Conservation (phyloP, 1,140 invertebrate genomes). For the Bombus balteatus region DNA sequence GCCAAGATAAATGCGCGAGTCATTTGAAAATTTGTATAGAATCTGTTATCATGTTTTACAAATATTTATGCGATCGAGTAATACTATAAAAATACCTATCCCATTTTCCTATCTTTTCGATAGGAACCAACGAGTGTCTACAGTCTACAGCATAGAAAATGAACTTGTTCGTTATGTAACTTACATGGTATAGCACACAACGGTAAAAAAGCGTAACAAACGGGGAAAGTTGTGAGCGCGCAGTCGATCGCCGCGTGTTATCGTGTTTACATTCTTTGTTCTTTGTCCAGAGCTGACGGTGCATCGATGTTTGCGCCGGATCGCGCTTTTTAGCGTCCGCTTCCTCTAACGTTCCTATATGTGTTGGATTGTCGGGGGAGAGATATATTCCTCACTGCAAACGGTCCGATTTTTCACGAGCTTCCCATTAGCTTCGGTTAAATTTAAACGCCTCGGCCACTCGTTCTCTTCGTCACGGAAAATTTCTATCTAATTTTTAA, state of each 20-base stretch:
- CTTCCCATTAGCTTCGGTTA: neutral
- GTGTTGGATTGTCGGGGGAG: neutral
- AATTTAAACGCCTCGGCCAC: neutral
- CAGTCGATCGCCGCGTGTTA: conserved; percentile 40
- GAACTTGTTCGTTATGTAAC: conserved; percentile 31
- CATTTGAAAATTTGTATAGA: too few species aligned
- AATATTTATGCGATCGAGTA: too few species aligned
- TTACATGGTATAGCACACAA: neutral
- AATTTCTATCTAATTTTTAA: neutral
- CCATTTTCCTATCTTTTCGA: conserved; percentile 17
- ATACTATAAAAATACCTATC: neutral
- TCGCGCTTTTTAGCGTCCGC: conserved; percentile 34
- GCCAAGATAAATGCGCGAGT: too few species aligned
- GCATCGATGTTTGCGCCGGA: conserved; percentile 50
- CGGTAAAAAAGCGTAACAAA: conserved; percentile 33
- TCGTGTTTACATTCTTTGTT: conserved; percentile 69
- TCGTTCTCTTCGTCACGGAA: neutral
- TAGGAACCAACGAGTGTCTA: neutral
- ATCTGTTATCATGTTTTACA: too few species aligned
- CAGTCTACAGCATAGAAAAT: conserved; percentile 15
- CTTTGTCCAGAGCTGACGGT: conserved; percentile 32
- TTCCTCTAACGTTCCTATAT: conserved; percentile 4
- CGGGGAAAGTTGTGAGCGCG: conserved; percentile 37
- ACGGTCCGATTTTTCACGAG: neutral
- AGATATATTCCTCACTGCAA: neutral